Evolutionary conservation across 2,113 vertebrate genomes (phyloP).

Genomic region (Piprites chloris): DNA sequence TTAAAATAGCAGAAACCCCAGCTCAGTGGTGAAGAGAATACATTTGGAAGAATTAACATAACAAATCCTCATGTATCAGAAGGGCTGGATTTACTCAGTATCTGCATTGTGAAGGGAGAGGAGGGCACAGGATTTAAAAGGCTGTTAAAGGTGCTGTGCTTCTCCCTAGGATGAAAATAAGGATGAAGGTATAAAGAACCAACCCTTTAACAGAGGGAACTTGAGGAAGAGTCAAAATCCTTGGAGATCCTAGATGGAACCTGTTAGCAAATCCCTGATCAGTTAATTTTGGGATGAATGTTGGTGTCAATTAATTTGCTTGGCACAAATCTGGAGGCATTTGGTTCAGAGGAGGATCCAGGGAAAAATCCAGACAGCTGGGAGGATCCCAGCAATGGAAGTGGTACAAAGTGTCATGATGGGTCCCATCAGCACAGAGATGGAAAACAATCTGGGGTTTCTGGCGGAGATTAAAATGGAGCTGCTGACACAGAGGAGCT

Average conservation of each 20-base stretch:
- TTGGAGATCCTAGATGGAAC: background rate
- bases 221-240: background rate
- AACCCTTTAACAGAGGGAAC: background rate
- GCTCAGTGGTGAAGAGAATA: background rate
- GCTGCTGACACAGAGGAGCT: background rate
- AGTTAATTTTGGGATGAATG: background rate
- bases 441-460: background rate
- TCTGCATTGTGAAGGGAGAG: background rate
- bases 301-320: background rate
- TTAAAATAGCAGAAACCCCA: background rate
- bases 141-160: background rate
- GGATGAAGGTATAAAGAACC: background rate
- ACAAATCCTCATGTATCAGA: background rate
- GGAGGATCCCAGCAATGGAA: background rate
- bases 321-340: background rate
- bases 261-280: background rate
- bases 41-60: background rate
- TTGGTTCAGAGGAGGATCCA: background rate
- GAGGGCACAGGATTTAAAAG: background rate
- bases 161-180: background rate
- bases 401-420: background rate
- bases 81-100: background rate
- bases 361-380: background rate
- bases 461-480: background rate
- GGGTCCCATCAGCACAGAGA: background rate